phyloP scores from a whole-genome alignment of 2,888 invertebrate species.

The Amiota communis region DNA sequence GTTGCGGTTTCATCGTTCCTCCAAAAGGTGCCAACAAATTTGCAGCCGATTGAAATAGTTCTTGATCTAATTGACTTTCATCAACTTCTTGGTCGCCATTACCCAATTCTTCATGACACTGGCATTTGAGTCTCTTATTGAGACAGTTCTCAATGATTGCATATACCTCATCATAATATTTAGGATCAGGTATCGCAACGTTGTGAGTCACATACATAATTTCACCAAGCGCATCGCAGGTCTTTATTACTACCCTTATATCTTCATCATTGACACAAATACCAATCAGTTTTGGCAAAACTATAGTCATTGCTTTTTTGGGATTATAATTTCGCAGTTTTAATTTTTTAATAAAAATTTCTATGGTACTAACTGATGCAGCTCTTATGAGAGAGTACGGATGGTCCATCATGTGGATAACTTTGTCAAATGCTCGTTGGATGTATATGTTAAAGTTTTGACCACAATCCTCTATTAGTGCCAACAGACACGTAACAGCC shows the following conservation, averaged over 20 bases:
- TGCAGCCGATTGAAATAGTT: constrained; percentile 83
- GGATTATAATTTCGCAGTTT: constrained; percentile 55
- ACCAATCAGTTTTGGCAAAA: constrained; percentile 81
- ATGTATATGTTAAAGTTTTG: constrained; percentile 80
- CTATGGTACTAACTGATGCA: constrained; percentile 78
- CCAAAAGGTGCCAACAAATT: constrained; percentile 83
- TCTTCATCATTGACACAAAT: constrained; percentile 76
- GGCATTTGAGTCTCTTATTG: constrained; percentile 77
- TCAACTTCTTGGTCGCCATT: constrained; percentile 47
- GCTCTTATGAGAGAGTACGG: constrained; percentile 82
- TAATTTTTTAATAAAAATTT: constrained; percentile 73
- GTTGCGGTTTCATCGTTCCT: constrained; percentile 78
- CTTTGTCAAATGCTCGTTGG: constrained; percentile 80
- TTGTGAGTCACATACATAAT: constrained; percentile 78
- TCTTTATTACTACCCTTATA: constrained; percentile 79
- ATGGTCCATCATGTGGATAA: constrained; percentile 80
- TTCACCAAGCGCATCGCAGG: constrained; percentile 78
- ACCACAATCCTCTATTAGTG: constrained; percentile 78
- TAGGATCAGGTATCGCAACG: constrained; percentile 76
- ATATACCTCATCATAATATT: constrained; percentile 80
- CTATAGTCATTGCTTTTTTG: constrained; percentile 76
- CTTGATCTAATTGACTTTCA: constrained; percentile 81
- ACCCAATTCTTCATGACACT: constrained; percentile 74
- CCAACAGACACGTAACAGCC: constrained; percentile 81
- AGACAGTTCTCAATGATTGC: constrained; percentile 80